Base-by-base conservation (phyloP, 2,888 invertebrate species). In the Tipula unca region DNA sequence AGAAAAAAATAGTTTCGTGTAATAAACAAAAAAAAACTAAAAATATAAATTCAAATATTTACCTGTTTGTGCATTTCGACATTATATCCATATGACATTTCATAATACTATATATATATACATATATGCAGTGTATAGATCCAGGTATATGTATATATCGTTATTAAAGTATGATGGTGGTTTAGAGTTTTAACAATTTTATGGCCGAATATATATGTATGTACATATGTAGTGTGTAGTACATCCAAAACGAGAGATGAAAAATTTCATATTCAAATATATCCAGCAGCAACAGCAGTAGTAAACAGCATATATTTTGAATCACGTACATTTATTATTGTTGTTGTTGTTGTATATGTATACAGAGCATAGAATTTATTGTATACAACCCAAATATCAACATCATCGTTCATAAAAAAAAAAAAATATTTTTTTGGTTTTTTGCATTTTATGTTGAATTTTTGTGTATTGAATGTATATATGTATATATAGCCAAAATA, bases 51-150 rank as follows among this genome's bases (percentile, higher is more conserved):
- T 36, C 25, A 32, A 85, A 48, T 82, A 91, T 94, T 92, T 93
- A 96, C 96, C 95, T 98, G 98, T 94, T 98, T 98, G 92, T 97
- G 97, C 97, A 98, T 97, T 93, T 98, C 98, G 91, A 97, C 97
- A 92, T 98, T 98, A 92, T 98, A 95, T 89, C 97, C 97, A 92
- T 98, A 98, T 86, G 97, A 97, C 97, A 98, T 98, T 94, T 98
- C 98, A 93, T 98, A 98, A 93, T 98, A 98, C 97, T 97, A 95
- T 89, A 88, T 89, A 87, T 86, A 32, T 36, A n/a, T 32, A 32
- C 5, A 29, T 29, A 3, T 29, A 82, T 82, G 17, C n/a, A 48
- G 5, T 32, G 5, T 32, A n/a, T 54, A 25, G 8, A 29, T 85
- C 85, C 39, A 29, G 42, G 54, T 36, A 69, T 69, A 17, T 54